Evolutionary conservation across 2,888 invertebrate genomes (phyloP), one percentile per base, ranked within the genome.

Genomic region (Andrena haemorrhoa): DNA sequence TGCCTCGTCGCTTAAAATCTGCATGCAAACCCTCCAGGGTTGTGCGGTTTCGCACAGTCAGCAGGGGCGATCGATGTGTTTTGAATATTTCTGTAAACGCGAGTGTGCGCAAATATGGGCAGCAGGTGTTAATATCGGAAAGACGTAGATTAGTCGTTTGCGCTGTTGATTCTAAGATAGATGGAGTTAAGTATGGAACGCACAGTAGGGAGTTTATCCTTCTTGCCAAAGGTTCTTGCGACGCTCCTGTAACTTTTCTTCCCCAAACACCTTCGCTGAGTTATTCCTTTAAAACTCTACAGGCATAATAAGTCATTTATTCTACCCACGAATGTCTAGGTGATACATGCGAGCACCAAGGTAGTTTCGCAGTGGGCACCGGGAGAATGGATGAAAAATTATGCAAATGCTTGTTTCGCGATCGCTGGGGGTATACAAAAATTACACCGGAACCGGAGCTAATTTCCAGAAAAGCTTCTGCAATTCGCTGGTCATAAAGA

Each of bases 391-490:
- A 41, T 41, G 41, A 29, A 16, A 49, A 49, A 29, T 60, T 61
- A 71, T 20, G 31, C 51, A 20, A 1, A 2, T 12, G 51, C 1
- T 6, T 68, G 53, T 5, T n/a, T 41, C n/a, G 65, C n/a, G 1
- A 49, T 65, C 65, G 65, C n/a, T 20, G 49, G 12, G 12, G 70
- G 7, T 49, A 20, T 31, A 41, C n/a, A 71, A 71, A 81, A 71
- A 82, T 82, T 51, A 33, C 41, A 20, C 41, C n/a, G 35, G 35
- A 31, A 20, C 56, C n/a, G 31, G 60, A 74, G 58, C 66, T 87
- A 73, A 87, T 82, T 65, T 82, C 47, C n/a, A 31, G 73, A 26
- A 74, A 72, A 60, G 65, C 70, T 84, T 63, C 41, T 41, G 35
- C 69, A 47, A 49, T 75, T 74, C 61, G 58, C 49, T 33, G 70